Evolutionary conservation across 2,888 invertebrate genomes (phyloP), one percentile per base, ranked within the genome.

Genomic region (Phania funesta): DNA sequence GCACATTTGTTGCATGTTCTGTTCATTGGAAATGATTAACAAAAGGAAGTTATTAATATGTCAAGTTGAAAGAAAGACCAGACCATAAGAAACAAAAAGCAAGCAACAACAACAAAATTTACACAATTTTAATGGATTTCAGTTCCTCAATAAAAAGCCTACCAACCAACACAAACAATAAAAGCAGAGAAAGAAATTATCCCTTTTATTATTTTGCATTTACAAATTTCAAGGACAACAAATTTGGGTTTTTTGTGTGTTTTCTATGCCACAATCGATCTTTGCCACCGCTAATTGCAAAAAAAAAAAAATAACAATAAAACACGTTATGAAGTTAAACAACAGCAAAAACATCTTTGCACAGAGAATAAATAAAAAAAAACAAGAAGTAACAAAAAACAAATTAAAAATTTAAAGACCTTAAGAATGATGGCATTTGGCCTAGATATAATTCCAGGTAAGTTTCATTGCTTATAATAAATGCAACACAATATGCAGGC

Each of bases 361-460:
- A 41, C 44, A 56, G 1, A 18, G 18, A 16, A 46, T 11, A n/a
- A n/a, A n/a, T n/a, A n/a, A 58, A 46, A 11, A 50, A 13, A 52
- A 64, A 52, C 26, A 64, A 16, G 3, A n/a, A n/a, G n/a, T n/a
- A n/a, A n/a, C n/a, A n/a, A n/a, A 60, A 22, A 29, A 52, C 18
- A 80, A 77, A 68, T 26, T 48, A 48, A 46, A 62, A 68, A 64
- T 22, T 46, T 46, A 11, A 16, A 56, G 48, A 48, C 9, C 29
- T 65, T 74, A 32, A 62, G 83, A 67, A 77, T 89, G 86, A 88
- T 89, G 89, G 88, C 88, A 88, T 88, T 88, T 88, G 88, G 89
- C 88, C 88, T 88, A 88, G 86, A 89, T 89, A 89, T 83, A 85
- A 79, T 89, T 88, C 89, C 87, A 86, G 83, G 84, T 83, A 84